phyloP scores from a whole-genome alignment of 2,888 invertebrate species.

The Gibbula magus region DNA sequence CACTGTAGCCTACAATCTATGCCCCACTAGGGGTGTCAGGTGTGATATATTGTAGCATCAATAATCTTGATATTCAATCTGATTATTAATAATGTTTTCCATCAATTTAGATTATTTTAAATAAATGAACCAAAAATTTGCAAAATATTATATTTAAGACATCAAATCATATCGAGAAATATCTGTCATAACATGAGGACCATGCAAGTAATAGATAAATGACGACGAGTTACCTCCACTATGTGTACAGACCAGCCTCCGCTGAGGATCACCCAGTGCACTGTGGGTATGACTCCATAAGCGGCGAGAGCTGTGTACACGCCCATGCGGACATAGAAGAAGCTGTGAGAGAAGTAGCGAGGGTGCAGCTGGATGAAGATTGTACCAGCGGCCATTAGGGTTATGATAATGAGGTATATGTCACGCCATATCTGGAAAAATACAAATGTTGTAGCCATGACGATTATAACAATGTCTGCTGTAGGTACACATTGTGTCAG shows the following conservation, averaged over 20 bases:
- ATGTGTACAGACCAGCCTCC: slow-evolving; percentile 90
- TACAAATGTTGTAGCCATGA: background rate
- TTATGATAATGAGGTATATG: slow-evolving; percentile 89
- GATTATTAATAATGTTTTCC: too few relatives aligned
- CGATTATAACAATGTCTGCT: background rate
- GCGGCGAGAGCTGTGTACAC: slow-evolving; percentile 68
- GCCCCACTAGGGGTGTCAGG: too few relatives aligned
- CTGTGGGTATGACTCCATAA: slow-evolving; percentile 88
- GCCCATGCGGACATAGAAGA: slow-evolving; percentile 75
- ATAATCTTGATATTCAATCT: too few relatives aligned
- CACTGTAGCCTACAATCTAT: too few relatives aligned
- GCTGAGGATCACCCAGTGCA: slow-evolving; percentile 93
- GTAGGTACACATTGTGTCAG: background rate
- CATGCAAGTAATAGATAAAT: background rate
- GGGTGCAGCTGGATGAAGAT: slow-evolving; percentile 84
- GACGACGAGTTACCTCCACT: slow-evolving; percentile 83
- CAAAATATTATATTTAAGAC: too few relatives aligned
- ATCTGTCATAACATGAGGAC: background rate
- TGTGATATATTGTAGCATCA: too few relatives aligned
- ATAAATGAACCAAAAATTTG: too few relatives aligned
- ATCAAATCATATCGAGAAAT: too few relatives aligned
- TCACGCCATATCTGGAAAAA: slow-evolving; percentile 79
- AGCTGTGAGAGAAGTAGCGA: slow-evolving; percentile 77
- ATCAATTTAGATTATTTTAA: too few relatives aligned
- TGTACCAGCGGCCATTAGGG: slow-evolving; percentile 86